These are phyloP conservation scores for Eremobia ochroleuca DNA, from an alignment of 2,888 invertebrate genomes.

Conservation along the genomic window DNA sequence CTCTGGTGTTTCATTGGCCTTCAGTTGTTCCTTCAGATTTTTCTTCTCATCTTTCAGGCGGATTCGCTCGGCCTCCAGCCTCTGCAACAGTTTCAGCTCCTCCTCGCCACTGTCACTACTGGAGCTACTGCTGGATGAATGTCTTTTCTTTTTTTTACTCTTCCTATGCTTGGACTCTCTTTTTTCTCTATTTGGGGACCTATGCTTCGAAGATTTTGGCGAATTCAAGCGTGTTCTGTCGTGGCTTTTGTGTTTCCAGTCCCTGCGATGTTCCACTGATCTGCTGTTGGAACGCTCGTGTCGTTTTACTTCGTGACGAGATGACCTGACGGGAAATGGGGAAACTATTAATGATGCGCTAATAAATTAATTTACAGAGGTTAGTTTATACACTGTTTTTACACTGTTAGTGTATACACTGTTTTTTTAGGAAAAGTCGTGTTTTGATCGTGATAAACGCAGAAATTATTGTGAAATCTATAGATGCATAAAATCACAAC, in stretches of 20 bases:
- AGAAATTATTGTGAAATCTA: slow-evolving; percentile 3
- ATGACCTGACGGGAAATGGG: slow-evolving; percentile 76
- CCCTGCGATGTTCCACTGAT: slow-evolving; percentile 72
- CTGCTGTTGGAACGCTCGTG: slow-evolving; percentile 73
- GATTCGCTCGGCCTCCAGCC: slow-evolving; percentile 93
- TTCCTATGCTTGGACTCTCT: slow-evolving; percentile 79
- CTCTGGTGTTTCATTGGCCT: slow-evolving; percentile 98
- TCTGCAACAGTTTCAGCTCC: slow-evolving; percentile 93
- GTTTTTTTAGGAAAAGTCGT: neutral
- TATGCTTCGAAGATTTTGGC: slow-evolving; percentile 68
- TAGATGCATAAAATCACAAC: neutral
- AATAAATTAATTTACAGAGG: neutral
- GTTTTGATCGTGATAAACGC: neutral
- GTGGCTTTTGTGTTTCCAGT: slow-evolving; percentile 67
- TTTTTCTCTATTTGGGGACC: slow-evolving; percentile 75
- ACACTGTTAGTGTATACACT: neutral
- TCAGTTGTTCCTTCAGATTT: slow-evolving; percentile 94
- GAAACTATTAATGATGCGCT: neutral
- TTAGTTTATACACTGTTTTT: neutral
- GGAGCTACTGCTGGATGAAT: slow-evolving; percentile 77
- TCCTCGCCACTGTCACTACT: slow-evolving; percentile 87
- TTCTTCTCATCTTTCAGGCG: slow-evolving; percentile 92
- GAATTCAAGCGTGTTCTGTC: slow-evolving; percentile 70
- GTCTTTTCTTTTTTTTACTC: slow-evolving; percentile 78
- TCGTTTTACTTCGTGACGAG: slow-evolving; percentile 75